Base-by-base conservation (phyloP, 2,888 invertebrate genomes). In the Margaritifera margaritifera region DNA sequence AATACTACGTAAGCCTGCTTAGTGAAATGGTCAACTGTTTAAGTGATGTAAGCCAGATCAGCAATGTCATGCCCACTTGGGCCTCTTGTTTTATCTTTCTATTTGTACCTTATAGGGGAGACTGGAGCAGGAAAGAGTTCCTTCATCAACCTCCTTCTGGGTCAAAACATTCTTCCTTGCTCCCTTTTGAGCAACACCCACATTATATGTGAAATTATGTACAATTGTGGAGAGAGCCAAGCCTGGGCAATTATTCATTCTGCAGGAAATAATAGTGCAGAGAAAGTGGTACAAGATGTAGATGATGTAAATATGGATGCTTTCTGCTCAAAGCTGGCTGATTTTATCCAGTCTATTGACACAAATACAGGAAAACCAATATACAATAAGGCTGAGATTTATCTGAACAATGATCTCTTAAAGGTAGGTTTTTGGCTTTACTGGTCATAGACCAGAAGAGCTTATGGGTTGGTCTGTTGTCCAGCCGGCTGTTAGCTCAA, bases 41-140 rank as follows among this genome's bases (percentile, higher is more conserved):
- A 42, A 42, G 15, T 42, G 2, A 42, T 42, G 42, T 42, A 11
- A 42, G 42, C 42, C 42, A 42, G 42, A 42, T 11, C 11, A 42
- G 42, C 42, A 42, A 2, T 42, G 11, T 15, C 11, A 42, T 42
- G 42, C 2, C 15, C 42, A 11, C 42, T 42, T 42, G 3, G 3
- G 42, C 42, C 15, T 42, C 42, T 42, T 42, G n/a, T 25, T 20
- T 22, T 15, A 15, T 53, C 52, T 27, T 53, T 22, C 25, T 56
- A 3, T 50, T 19, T 64, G 69, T 27, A 27, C 72, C 11, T 64
- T 68, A 19, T 52, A 79, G 84, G 84, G 27, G 84, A 84, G 64
- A 81, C 81, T 24, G 81, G 80, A 11, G 75, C 84, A 20, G 84
- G 84, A 11, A 84, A 84, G 59, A 81, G 81, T 25, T 79, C 80